Base-by-base conservation (phyloP, 2,113 vertebrate species). In the Larimichthys crocea region DNA sequence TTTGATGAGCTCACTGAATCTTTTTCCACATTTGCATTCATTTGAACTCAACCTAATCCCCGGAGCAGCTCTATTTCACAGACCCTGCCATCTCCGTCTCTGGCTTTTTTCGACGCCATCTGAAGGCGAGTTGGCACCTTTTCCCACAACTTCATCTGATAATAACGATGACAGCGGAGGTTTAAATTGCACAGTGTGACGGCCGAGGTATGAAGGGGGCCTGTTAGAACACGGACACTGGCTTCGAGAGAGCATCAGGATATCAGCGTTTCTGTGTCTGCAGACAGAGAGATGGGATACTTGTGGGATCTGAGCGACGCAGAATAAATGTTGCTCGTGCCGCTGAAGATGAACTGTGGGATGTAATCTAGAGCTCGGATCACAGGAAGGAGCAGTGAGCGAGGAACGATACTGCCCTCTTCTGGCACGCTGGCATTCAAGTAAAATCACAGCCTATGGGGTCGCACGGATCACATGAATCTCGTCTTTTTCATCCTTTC, bases 321-420 rank as follows among this genome's bases (percentile, higher is more conserved):
- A 31, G 60, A 46, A 65, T 61, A 19, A 31, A 66, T 63, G 57
- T 19, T 50, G 35, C 49, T 61, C 8, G 8, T 35, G 40, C 40
- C 11, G 5, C 46, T 24, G 67, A 71, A 22, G 57, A 10, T 50
- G 2, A 65, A 40, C 50, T 35, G 68, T 2, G 31, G n/a, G 63
- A 16, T 35, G 17, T 40, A 6, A 8, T 67, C 61, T 29, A 17
- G 66, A 22, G 11, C 17, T 3, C 48, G 64, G 62, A 59, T 24
- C 9, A 10, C 16, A 59, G 76, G 64, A 42, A n/a, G 59, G 20
- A 66, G 53, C 0, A 4, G n/a, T 17, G 50, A 61, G 70, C 1
- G 31, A 76, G 79, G 74, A 31, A 40, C 73, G 62, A 62, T 80
- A 49, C 82, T 79, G 88, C 91, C 94, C 90, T 83, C 93, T 88